Evolutionary conservation across 2,888 invertebrate species (phyloP), one percentile per base, ranked within the genome.

Genomic region (Iselma pallidipennis): DNA sequence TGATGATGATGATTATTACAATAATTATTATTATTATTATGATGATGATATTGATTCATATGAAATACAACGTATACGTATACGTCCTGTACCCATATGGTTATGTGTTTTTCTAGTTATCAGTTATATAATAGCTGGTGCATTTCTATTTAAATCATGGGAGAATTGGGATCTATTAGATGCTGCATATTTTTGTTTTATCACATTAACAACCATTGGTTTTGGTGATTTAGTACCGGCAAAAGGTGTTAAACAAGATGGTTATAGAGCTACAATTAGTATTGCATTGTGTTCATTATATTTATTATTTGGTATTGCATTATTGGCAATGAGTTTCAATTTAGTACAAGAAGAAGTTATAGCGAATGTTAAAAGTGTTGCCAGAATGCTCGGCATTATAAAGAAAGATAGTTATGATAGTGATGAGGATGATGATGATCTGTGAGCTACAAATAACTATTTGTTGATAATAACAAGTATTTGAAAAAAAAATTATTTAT

Each of bases 241-340:
- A 0, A 92, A 92, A 81, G 88, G 88, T 26, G 83, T 86, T 4
- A 74, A 67, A 49, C 70, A 76, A 26, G 65, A 66, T 42, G 61
- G 70, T 6, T 66, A 68, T 51, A 81, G 83, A 68, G 81, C 78
- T 1, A 81, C 83, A 57, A 80, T 87, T 68, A 89, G 89, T 69
- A 88, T 97, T 66, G 95, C 95, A 0, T 85, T 96, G 56, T 96
- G 95, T 76, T 95, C 95, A 0, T 83, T 97, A 58, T 98, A 98
- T 83, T 84, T 98, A 66, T 85, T 98, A 48, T 96, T 97, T 80
- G 97, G 97, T 6, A 97, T 97, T 76, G 94, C 96, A 0, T 82
- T 97, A 49, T 83, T 97, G 67, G 96, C 96, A 26, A 98, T 97
- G 97, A 95, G 95, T 74, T 97, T 97, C 82, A 97, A 97, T 84